Conservation (phyloP, 2,113 vertebrate genomes). For the Typhlomys cinereus region DNA sequence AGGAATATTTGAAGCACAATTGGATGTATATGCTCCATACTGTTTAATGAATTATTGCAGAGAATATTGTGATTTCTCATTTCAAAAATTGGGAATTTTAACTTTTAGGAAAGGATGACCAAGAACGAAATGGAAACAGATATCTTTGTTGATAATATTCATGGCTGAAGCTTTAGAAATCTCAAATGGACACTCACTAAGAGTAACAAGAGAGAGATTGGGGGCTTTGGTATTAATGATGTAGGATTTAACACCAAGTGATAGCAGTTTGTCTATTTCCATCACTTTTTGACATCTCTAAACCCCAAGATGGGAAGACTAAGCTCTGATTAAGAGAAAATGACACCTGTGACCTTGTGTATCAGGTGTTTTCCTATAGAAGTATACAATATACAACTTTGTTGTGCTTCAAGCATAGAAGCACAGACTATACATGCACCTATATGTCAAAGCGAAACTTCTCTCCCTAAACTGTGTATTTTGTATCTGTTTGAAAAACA, state of each 20-base stretch:
- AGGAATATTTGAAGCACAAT: background rate
- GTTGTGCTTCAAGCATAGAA: background rate
- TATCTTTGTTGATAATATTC: background rate
- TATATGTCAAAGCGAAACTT: background rate
- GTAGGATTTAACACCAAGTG: background rate
- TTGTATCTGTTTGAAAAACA: background rate
- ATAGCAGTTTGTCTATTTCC: background rate
- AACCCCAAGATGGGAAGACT: background rate
- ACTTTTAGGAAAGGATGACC: background rate
- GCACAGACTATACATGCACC: background rate
- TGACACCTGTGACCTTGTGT: background rate
- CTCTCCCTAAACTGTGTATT: background rate
- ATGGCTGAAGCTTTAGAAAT: background rate
- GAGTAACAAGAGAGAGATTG: background rate
- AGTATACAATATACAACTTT: background rate
- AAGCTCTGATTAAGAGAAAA: background rate
- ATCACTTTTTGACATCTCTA: background rate
- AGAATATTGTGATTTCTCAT: background rate
- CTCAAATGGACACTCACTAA: background rate
- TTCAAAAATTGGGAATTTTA: background rate
- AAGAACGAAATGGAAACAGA: background rate
- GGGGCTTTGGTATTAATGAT: background rate
- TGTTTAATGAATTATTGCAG: background rate
- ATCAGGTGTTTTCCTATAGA: background rate
- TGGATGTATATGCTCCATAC: background rate